phyloP scores from a whole-genome alignment of 2,888 invertebrate genomes.

The Minunthozetes semirufus region DNA sequence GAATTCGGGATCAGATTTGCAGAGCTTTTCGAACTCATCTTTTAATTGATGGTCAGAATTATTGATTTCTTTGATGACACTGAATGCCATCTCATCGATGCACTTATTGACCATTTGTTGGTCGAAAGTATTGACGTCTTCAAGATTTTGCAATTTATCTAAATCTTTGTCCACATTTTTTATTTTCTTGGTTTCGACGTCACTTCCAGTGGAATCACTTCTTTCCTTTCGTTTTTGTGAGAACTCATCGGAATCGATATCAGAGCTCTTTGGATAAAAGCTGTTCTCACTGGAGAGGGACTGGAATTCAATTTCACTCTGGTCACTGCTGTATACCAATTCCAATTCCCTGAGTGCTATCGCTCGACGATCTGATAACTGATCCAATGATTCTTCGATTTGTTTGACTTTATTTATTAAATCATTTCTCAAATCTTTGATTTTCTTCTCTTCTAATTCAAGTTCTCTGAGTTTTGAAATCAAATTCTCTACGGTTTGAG shows the following conservation, averaged over 20 bases:
- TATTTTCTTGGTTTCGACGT: slow-evolving; percentile 8
- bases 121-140: slow-evolving; percentile 10
- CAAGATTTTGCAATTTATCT: neutral
- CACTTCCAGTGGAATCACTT: slow-evolving; percentile 25
- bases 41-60: neutral
- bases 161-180: neutral
- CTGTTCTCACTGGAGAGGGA: slow-evolving; percentile 24
- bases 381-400: slow-evolving; percentile 11
- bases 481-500: slow-evolving; percentile 4
- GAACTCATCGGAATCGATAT: slow-evolving; percentile 11
- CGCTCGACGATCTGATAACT: neutral
- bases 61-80: slow-evolving; percentile 7
- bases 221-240: slow-evolving; percentile 11
- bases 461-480: slow-evolving; percentile 1
- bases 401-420: neutral
- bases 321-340: neutral
- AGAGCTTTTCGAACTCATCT: slow-evolving; percentile 15
- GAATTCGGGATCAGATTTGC: slow-evolving; percentile 1
- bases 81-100: slow-evolving; percentile 18
- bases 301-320: slow-evolving; percentile 21
- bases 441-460: slow-evolving; percentile 2
- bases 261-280: slow-evolving; percentile 21
- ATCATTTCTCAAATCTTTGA: neutral
- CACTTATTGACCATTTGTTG: slow-evolving; percentile 25
- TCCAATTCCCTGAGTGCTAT: neutral